A percentile compares a stretch with the other conserved stretches of the same genome.
Conservation (phyloP, 1,140 invertebrate genomes). For the Pemphigus obesinymphae region DNA sequence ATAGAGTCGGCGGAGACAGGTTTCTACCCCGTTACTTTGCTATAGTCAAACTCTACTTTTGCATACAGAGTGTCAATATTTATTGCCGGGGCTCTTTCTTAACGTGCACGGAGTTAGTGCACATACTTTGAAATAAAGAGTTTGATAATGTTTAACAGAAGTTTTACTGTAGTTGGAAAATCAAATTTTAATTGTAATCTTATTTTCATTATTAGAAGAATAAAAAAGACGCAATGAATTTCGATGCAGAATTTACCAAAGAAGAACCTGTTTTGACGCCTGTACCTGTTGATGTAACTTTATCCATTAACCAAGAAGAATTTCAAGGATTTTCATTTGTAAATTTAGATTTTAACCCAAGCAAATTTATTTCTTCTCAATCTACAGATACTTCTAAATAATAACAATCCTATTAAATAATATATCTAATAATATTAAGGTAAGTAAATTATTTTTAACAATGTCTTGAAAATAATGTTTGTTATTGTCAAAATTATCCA, state of each 20-base stretch:
- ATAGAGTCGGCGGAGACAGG: no score
- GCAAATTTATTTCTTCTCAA: constrained; percentile 46
- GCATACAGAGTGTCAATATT: no score
- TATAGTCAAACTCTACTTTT: no score
- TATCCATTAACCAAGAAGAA: constrained; percentile 95
- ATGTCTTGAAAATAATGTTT: no score
- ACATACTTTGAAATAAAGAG: no score
- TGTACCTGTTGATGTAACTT: constrained; percentile 80
- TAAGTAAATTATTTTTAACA: neutral
- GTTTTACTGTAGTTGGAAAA: no score
- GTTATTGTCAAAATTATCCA: no score
- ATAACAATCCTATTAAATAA: neutral
- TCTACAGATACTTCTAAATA: constrained; percentile 39
- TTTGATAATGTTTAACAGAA: no score
- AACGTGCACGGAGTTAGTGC: no score
- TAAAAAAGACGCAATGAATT: constrained; percentile 95
- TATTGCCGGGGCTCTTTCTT: no score
- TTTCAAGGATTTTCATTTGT: constrained; percentile 96
- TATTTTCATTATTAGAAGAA: constrained; percentile 72
- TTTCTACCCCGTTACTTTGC: no score
- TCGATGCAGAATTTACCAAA: constrained; percentile 98
- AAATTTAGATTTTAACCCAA: constrained; percentile 85
- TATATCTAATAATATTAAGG: neutral
- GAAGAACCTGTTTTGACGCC: constrained; percentile 95
- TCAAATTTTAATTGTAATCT: no score